phyloP scores from a whole-genome alignment of 2,888 invertebrate species.

The Caenorhabditis wallacei region DNA sequence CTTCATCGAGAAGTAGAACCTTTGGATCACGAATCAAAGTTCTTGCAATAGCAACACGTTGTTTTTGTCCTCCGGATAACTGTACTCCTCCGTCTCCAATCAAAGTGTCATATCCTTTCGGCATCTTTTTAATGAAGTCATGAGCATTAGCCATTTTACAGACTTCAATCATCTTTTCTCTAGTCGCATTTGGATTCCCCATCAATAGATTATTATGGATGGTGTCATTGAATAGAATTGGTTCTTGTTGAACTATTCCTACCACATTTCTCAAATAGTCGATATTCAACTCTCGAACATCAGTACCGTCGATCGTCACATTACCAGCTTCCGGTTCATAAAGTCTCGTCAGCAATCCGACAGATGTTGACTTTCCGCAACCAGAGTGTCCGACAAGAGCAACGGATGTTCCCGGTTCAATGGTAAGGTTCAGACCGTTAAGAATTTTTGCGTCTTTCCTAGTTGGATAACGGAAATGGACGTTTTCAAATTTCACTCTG shows the following conservation, averaged over 20 bases:
- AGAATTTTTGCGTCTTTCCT: conserved; percentile 70
- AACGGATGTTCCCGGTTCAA: conserved; percentile 75
- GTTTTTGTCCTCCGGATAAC: conserved; percentile 79
- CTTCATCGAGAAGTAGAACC: conserved; percentile 86
- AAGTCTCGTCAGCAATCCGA: conserved; percentile 71
- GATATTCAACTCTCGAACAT: conserved; percentile 74
- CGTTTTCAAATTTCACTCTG: conserved; percentile 74
- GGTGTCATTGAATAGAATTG: conserved; percentile 77
- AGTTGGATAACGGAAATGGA: conserved; percentile 78
- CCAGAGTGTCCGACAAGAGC: conserved; percentile 76
- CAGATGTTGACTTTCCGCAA: conserved; percentile 75
- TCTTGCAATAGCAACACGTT: conserved; percentile 77
- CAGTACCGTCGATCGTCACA: conserved; percentile 75
- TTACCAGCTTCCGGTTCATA: conserved; percentile 72
- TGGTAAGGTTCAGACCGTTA: conserved; percentile 69
- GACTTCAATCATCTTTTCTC: conserved; percentile 74
- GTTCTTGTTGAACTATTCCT: conserved; percentile 81
- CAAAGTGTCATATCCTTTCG: conserved; percentile 76
- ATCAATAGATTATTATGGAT: conserved; percentile 72
- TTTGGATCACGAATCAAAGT: conserved; percentile 72
- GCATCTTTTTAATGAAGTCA: conserved; percentile 77
- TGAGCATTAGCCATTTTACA: conserved; percentile 81
- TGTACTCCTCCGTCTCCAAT: conserved; percentile 81
- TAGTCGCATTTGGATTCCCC: conserved; percentile 72
- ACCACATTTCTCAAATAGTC: conserved; percentile 75